These are phyloP conservation scores for Leptinotarsa texana DNA, from an alignment of 1,140 invertebrate genomes.

Conservation along the genomic window DNA sequence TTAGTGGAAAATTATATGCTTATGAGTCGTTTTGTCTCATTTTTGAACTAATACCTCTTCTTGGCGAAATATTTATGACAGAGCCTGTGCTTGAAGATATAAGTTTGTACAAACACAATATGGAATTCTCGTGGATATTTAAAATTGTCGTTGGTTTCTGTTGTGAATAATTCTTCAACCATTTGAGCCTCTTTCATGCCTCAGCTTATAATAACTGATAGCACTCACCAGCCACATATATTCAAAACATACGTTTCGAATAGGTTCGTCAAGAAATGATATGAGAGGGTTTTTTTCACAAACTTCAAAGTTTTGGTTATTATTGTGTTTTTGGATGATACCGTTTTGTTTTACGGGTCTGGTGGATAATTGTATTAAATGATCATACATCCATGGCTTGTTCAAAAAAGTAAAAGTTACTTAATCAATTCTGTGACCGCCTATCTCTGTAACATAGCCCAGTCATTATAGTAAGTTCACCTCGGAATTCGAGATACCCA, in stretches of 20 bases:
- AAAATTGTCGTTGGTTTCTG: background rate
- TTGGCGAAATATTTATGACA: background rate
- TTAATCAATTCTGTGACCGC: background rate
- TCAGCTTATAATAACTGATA: background rate
- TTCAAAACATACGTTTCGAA: background rate
- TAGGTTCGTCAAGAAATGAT: background rate
- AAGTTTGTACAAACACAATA: background rate
- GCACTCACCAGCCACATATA: background rate
- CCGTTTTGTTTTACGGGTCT: no score
- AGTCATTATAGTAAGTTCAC: no score
- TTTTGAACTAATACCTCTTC: conserved; percentile 48
- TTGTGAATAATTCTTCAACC: background rate
- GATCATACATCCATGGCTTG: background rate
- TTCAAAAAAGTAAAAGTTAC: background rate
- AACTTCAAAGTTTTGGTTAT: background rate
- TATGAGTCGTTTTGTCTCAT: conserved; percentile 68
- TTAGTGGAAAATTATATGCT: conserved; percentile 73
- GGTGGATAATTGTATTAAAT: no score
- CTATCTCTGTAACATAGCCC: no score
- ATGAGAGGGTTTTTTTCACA: background rate
- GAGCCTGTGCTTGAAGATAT: background rate
- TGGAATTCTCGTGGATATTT: background rate
- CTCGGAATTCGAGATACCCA: no score
- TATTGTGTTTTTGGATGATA: background rate
- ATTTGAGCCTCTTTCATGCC: background rate